A percentile compares a stretch with the other conserved stretches of the same genome.
Evolutionary conservation across 2,113 vertebrate species (phyloP).

Genomic region (Aspiorhynchus laticeps): DNA sequence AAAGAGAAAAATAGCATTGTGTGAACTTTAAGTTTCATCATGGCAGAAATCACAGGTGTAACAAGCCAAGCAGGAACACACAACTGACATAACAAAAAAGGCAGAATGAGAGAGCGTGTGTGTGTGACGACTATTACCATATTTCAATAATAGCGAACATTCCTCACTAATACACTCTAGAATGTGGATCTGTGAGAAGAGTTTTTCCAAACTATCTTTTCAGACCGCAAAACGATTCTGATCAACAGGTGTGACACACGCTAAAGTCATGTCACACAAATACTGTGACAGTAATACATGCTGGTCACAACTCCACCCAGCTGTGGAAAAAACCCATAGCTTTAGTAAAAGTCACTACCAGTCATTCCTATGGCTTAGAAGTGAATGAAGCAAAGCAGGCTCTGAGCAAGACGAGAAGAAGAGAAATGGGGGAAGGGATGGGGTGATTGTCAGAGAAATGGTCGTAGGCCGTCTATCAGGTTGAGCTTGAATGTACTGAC

Average conservation of each 20-base stretch:
- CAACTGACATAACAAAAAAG: neutral
- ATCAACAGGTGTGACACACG: slow-evolving; percentile 28
- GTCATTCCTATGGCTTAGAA: slow-evolving; percentile 47
- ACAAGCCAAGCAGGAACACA: neutral
- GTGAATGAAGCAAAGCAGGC: slow-evolving; percentile 47
- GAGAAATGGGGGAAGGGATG: slow-evolving; percentile 1
- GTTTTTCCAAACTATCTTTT: neutral
- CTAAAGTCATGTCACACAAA: slow-evolving; percentile 36
- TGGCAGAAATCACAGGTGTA: slow-evolving; percentile 1
- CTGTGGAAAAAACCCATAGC: slow-evolving; percentile 15
- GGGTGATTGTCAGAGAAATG: slow-evolving; percentile 31
- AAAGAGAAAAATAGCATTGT: neutral
- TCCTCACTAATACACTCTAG: slow-evolving; percentile 45
- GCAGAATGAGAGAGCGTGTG: neutral
- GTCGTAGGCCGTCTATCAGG: slow-evolving; percentile 43
- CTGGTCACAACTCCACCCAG: slow-evolving; percentile 37
- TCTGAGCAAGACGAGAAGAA: neutral
- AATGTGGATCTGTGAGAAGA: slow-evolving; percentile 43
- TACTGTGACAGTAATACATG: neutral
- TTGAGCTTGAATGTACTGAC: slow-evolving; percentile 52
- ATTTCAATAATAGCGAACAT: slow-evolving; percentile 17
- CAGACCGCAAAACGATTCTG: neutral
- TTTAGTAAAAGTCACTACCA: slow-evolving; percentile 26
- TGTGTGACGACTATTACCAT: slow-evolving; percentile 17
- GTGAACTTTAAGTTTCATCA: neutral